phyloP scores from a whole-genome alignment of 2,888 invertebrate species.

The Drosophila parthenogenetica region DNA sequence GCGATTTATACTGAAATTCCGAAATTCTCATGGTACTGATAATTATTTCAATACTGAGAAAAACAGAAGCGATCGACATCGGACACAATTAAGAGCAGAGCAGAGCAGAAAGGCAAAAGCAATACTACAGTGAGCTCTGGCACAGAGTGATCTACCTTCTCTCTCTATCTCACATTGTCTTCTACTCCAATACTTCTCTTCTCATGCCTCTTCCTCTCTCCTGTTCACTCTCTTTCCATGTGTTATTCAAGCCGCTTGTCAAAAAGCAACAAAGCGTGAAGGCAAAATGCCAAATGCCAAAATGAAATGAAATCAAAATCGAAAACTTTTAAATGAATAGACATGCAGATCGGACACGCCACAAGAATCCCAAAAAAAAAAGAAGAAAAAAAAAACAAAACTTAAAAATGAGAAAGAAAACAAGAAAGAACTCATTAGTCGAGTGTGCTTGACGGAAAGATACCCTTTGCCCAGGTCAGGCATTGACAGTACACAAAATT shows the following conservation, averaged over 20 bases:
- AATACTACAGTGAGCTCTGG: conserved; percentile 6
- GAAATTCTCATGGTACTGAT: conserved; percentile 18
- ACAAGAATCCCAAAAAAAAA: conserved; percentile 49
- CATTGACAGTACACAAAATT: too few relatives aligned
- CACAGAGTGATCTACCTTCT: conserved; percentile 18
- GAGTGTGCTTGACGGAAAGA: neutral
- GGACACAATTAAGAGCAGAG: conserved; percentile 31
- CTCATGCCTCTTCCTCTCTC: neutral
- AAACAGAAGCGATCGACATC: conserved; percentile 43
- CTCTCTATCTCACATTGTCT: neutral
- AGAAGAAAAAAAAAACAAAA: conserved; percentile 26
- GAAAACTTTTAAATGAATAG: conserved; percentile 70
- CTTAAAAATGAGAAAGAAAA: conserved; percentile 5
- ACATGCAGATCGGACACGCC: conserved; percentile 73
- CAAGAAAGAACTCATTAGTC: neutral
- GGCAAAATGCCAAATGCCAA: conserved; percentile 68
- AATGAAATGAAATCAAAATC: conserved; percentile 70
- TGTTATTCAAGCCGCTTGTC: conserved; percentile 22
- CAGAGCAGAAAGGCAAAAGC: conserved; percentile 2
- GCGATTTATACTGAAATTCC: neutral
- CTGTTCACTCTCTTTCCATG: neutral
- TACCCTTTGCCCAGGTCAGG: neutral
- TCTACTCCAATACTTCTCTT: too few relatives aligned
- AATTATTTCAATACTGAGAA: conserved; percentile 46
- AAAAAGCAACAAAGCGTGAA: conserved; percentile 65